Base-by-base conservation (phyloP, 2,888 invertebrate species). In the Troides aeacus region DNA sequence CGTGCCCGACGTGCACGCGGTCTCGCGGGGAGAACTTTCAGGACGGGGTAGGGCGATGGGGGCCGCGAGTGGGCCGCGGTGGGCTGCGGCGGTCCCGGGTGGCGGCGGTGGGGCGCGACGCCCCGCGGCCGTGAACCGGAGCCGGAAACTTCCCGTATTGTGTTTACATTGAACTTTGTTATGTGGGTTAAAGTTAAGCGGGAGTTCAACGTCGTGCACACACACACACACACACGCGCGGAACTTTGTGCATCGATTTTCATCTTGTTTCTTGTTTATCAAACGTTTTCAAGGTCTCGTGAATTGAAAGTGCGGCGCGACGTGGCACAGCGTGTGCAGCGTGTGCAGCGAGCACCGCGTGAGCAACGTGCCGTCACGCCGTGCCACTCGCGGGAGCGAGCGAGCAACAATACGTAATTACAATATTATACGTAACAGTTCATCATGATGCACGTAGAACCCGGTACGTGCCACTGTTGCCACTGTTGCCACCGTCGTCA, bases 161-260 rank as follows among this genome's bases (percentile, higher is more conserved):
- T 92, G 92, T 92, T 92, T 92, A 92, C 92, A 92, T 90, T 90
- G 87, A 92, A 92, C 92, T 92, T 92, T 90, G 92, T 92, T 91
- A 92, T 92, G 90, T 92, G 92, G 92, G 92, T 92, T 92, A 92
- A 92, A 92, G 92, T 92, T 89, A 92, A 92, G 86, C 86, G 85
- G 85, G 92, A 92, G 92, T 92, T 92, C 90, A 87, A 82, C 82
- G 82, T 81, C 89, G 21, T 21, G 21, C 21, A 21, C 21, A 21
- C 21, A 21, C 21, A 21, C 21, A 21, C 21, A 21, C 21, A 21
- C 21, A 21, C 21, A 21, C 21, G 21, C 86, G 85, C 84, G 84
- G 85, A 89, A 90, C 85, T 90, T 89, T 86, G 84, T 82, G 81
- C 86, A 91, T 92, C 90, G 91, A 92, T 92, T 92, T 90, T 89